Evolutionary conservation across 2,888 invertebrate species (phyloP), one percentile per base, ranked within the genome.

Genomic region (Xestia c-nigrum): DNA sequence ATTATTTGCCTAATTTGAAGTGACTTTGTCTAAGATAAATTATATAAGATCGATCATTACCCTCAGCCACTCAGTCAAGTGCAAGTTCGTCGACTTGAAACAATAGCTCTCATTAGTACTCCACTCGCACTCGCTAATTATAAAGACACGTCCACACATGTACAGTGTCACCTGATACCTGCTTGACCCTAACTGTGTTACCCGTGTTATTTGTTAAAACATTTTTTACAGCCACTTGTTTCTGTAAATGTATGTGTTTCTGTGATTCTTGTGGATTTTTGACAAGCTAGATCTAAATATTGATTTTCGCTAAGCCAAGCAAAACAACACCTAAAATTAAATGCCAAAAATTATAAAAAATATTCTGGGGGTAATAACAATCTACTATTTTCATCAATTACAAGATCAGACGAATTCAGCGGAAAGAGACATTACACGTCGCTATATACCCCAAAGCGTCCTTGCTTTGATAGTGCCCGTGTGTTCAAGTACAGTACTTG

Each of bases 101-200:
- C 93, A 93, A 93, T 92, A 91, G 91, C 78, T 83, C 91, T 93
- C 93, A 93, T 94, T 94, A 93, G 93, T 90, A 90, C 87, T 79
- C 89, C 77, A 89, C 89, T 90, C 89, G 91, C 91, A 89, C 90
- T 89, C 88, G 91, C 93, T 94, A 94, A 94, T 94, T 94, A 93
- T 90, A 90, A 90, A 86, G 79, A 92, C 93, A 90, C 91, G 92
- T 89, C 57, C 70, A 74, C 85, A 77, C 74, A 76, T 84, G 84
- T 73, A 52, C 73, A 75, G 69, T 57, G 75, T 73, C 81, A 69
- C 55, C 52, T 71, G 77, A 84, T 81, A 83, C 68, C 63, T 63
- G 72, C 24, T 63, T 76, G 69, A 78, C 74, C 77, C 38, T 79
- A 72, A 78, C 72, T 69, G 43, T 71, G 71, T 78, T 66, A 68